Evolutionary conservation across 2,113 vertebrate genomes (phyloP), one percentile per base, ranked within the genome.

Genomic region (Xiphophorus maculatus): DNA sequence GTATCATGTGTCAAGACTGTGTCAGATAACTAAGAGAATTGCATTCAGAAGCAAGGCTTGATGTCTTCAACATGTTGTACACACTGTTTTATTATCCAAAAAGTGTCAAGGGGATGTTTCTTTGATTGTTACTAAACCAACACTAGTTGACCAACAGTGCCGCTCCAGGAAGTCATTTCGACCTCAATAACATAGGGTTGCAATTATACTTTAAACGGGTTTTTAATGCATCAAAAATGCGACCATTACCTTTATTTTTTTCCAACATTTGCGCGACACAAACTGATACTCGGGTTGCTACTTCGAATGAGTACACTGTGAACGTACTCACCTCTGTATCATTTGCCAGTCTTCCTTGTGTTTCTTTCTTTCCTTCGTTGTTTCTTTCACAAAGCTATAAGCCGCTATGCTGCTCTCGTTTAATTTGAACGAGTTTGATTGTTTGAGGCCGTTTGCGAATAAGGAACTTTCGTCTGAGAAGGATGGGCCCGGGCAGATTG

Each of bases 281-380:
- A 13, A 29, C 8, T 19, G 29, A 58, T 3, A 68, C 28, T 22
- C n/a, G 22, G 25, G 63, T 25, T n/a, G 51, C 22, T 25, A n/a
- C 22, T 61, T 60, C 32, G 37, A 19, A 5, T 5, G n/a, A 0
- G 8, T 0, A 0, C 1, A 4, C 29, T 40, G 58, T n/a, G 40
- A 22, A 7, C 3, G 5, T 66, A 63, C 87, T 87, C 73, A 90
- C 91, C 84, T 79, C 27, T 0, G 19, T 86, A 87, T 86, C 66
- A 25, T 68, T 32, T 30, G 30, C 15, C 42, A 30, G 0, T 19
- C 48, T 51, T 48, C 65, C 32, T 35, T 22, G 27, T 48, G 27
- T 32, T 28, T 32, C 70, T 64, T 37, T n/a, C 10, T 37, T 37
- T 37, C 35, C 1, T 35, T 35, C 33, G 7, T 35, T 1, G 7